phyloP scores from a whole-genome alignment of 2,113 vertebrate genomes.

The Polypterus senegalus region DNA sequence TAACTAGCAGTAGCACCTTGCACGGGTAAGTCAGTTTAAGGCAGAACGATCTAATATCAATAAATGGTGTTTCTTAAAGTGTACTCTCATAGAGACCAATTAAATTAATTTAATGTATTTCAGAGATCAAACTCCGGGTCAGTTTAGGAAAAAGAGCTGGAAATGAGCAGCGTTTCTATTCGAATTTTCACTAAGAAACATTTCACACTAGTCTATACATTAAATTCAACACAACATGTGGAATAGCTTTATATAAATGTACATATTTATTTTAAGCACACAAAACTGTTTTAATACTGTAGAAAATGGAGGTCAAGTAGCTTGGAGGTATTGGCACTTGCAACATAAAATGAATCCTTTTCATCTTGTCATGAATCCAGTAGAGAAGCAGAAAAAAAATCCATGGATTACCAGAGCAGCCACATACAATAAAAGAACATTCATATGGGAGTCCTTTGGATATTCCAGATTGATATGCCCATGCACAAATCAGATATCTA shows the following conservation, averaged over 20 bases:
- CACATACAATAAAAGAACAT: background rate
- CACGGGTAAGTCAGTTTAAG: no score
- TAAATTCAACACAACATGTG: background rate
- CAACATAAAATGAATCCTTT: background rate
- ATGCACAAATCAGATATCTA: background rate
- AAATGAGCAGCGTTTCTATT: no score
- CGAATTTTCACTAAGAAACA: no score
- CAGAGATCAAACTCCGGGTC: no score
- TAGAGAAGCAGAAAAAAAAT: background rate
- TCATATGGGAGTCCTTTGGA: background rate
- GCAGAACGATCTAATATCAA: no score
- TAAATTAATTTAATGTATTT: no score
- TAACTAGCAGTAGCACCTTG: no score
- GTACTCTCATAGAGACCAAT: no score
- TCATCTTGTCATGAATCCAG: background rate
- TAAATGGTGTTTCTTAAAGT: no score
- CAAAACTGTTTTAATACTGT: conserved; percentile 2
- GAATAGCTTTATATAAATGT: background rate
- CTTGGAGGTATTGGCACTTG: background rate
- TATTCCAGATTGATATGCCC: background rate
- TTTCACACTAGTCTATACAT: no score
- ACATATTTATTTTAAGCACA: background rate
- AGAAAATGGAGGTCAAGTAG: conserved; percentile 5
- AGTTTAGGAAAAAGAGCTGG: no score
- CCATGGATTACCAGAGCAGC: background rate